Evolutionary conservation across 2,888 invertebrate species (phyloP).

Genomic region (Dryococelus australis): DNA sequence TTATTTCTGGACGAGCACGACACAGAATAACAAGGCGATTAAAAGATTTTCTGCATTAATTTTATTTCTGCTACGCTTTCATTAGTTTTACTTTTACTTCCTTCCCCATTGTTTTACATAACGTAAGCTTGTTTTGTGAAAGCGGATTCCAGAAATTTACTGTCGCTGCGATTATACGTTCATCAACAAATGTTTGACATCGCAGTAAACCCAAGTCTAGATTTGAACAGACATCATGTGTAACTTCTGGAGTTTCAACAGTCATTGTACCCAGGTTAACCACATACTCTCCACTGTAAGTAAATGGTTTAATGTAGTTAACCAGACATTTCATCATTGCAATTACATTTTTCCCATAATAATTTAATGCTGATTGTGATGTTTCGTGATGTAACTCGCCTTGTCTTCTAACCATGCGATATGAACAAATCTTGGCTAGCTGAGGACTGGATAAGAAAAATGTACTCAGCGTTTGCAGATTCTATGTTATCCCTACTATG

Average conservation of each 20-base stretch:
- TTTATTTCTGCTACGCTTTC: neutral
- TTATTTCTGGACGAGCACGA: neutral
- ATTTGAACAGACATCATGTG: neutral
- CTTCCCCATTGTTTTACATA: neutral
- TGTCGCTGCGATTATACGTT: neutral
- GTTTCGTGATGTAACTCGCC: neutral
- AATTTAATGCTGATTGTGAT: neutral
- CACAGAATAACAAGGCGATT: conserved; percentile 6
- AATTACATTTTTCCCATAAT: neutral
- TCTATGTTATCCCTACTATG: neutral
- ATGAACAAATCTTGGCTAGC: neutral
- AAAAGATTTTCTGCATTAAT: neutral
- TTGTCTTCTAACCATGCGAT: neutral
- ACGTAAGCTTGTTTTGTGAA: neutral
- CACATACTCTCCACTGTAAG: neutral
- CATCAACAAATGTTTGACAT: neutral
- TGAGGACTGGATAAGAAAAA: neutral
- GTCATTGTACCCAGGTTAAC: neutral
- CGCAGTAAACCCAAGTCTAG: neutral
- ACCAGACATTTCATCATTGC: neutral
- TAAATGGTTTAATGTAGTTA: neutral
- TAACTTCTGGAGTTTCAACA: neutral
- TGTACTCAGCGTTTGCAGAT: too few relatives aligned
- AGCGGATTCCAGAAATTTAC: neutral
- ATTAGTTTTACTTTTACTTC: neutral